Conservation (phyloP, 2,113 vertebrate species). For the Chascanopsetta lugubris region DNA sequence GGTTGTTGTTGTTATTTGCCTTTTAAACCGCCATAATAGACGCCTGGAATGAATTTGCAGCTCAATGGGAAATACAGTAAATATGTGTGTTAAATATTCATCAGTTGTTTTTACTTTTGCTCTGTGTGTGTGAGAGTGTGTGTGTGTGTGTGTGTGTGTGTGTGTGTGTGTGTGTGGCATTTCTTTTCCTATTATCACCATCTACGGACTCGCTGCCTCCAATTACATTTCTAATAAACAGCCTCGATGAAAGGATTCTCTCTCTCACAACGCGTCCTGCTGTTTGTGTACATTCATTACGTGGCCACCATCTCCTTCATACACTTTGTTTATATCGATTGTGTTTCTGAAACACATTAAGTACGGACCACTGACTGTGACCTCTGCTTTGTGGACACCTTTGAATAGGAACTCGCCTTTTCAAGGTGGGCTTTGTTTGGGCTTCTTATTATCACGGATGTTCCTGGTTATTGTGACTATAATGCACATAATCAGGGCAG, state of each 20-base stretch:
- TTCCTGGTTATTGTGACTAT: no score
- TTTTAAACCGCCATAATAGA: constrained; percentile 29
- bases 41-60: constrained; percentile 16
- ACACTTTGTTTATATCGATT: background rate
- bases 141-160: background rate
- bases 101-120: constrained; percentile 23
- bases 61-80: constrained; percentile 40
- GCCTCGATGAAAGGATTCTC: constrained; percentile 18
- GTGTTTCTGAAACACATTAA: background rate
- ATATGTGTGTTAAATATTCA: constrained; percentile 51
- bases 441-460: no score
- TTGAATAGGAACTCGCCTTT: no score
- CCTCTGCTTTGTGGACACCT: background rate
- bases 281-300: constrained; percentile 5
- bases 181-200: constrained; percentile 34
- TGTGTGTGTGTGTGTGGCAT: background rate
- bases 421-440: no score
- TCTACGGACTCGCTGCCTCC: constrained; percentile 40
- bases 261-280: constrained; percentile 3
- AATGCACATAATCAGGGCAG: no score
- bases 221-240: constrained; percentile 44
- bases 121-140: constrained; percentile 4
- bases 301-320: constrained; percentile 3
- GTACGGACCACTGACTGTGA: background rate
- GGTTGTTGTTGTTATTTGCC: constrained; percentile 20